These are phyloP conservation scores for Tetraodon nigroviridis DNA, from an alignment of 2,113 vertebrate genomes.

Conservation along the genomic window DNA sequence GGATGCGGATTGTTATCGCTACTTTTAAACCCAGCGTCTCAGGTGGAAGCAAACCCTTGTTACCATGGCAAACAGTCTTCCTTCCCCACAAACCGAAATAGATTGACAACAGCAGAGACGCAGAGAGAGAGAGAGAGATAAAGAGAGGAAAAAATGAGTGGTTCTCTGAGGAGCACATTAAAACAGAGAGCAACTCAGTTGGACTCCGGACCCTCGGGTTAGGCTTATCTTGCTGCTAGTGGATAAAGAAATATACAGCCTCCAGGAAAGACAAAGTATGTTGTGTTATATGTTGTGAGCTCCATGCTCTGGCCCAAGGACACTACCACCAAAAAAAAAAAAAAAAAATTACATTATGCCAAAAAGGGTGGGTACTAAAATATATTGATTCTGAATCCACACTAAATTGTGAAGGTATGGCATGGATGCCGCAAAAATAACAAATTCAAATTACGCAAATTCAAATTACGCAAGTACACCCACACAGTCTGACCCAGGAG, in stretches of 20 bases:
- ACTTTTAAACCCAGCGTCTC: conserved; percentile 21
- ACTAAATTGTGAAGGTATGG: no score
- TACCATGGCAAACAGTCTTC: conserved; percentile 52
- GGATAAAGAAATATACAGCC: conserved; percentile 50
- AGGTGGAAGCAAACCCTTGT: conserved; percentile 29
- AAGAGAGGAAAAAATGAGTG: conserved; percentile 33
- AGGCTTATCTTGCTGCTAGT: conserved; percentile 41
- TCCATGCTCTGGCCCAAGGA: no score
- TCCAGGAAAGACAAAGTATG: conserved; percentile 39
- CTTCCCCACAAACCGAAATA: conserved; percentile 33
- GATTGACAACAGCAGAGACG: conserved; percentile 36
- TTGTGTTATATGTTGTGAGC: conserved; percentile 1
- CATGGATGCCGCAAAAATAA: no score
- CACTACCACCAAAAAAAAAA: no score
- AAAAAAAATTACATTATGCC: no score
- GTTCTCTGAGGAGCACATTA: conserved; percentile 64
- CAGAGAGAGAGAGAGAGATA: not conserved
- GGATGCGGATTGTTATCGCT: conserved; percentile 21
- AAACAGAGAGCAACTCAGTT: conserved; percentile 54
- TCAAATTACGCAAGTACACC: no score
- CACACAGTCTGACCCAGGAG: no score
- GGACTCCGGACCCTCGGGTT: conserved; percentile 55
- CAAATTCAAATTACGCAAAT: no score
- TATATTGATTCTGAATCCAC: no score
- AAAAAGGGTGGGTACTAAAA: no score